A percentile compares a stretch with the other conserved stretches of the same genome.
These are phyloP conservation scores for Chromoteleia sp. DNA, from an alignment of 2,888 invertebrate species.

Conservation along the genomic window DNA sequence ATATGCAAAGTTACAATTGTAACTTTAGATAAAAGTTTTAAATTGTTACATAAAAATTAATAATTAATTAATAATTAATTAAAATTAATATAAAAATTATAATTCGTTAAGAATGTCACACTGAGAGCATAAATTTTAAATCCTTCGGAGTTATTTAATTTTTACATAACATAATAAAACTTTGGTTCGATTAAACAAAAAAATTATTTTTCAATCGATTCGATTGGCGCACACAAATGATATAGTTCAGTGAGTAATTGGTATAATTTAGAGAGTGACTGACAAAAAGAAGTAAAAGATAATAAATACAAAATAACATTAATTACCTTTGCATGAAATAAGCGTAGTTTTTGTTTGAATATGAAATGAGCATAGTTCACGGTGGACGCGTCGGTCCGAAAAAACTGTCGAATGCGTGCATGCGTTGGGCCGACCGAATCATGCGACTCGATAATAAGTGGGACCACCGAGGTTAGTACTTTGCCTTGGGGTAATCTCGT, in stretches of 20 bases:
- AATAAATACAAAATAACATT: neutral
- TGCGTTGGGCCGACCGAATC: constrained; percentile 83
- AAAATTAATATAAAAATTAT: too few species aligned
- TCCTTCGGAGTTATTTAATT: too few species aligned
- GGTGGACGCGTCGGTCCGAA: constrained; percentile 79
- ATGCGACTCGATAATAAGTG: constrained; percentile 81
- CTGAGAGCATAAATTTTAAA: too few species aligned
- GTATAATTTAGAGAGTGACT: constrained; percentile 8
- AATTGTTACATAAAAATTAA: too few species aligned
- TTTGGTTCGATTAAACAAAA: constrained; percentile 8
- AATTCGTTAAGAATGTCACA: too few species aligned
- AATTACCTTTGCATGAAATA: constrained; percentile 5
- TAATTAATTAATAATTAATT: too few species aligned
- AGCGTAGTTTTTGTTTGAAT: constrained; percentile 16
- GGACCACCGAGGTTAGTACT: constrained; percentile 82
- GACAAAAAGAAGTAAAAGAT: neutral
- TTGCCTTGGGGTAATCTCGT: constrained; percentile 48
- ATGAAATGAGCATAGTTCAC: constrained; percentile 74
- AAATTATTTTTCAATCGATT: constrained; percentile 1
- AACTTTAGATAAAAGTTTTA: too few species aligned
- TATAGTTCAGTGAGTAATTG: constrained; percentile 15
- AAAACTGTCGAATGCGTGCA: constrained; percentile 80
- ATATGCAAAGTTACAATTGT: too few species aligned
- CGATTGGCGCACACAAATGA: neutral
- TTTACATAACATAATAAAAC: too few species aligned